phyloP scores from a whole-genome alignment of 1,140 invertebrate genomes.

The Tachypleus tridentatus region DNA sequence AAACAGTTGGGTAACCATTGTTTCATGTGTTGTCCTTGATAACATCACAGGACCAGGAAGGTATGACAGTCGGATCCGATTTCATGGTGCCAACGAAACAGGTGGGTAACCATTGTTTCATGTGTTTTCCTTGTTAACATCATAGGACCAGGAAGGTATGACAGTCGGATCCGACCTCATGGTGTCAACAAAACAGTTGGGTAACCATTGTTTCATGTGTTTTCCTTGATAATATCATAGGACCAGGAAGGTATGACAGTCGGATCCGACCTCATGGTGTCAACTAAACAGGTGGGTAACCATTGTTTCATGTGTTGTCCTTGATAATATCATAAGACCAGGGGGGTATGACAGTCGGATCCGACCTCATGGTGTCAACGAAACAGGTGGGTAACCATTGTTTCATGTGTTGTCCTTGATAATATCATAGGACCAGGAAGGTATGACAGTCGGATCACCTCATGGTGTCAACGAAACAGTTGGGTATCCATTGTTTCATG shows the following conservation, averaged over 20 bases:
- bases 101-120: constrained; percentile 40
- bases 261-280: constrained; percentile 80
- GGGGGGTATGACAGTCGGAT: constrained; percentile 84
- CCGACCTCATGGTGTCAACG: constrained; percentile 78
- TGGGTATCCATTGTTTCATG: constrained; percentile 29
- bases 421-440: constrained; percentile 75
- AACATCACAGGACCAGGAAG: constrained; percentile 75
- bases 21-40: constrained; percentile 52
- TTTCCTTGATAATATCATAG: constrained; percentile 83
- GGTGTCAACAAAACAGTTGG: constrained; percentile 83
- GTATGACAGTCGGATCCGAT: constrained; percentile 84
- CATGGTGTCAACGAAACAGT: constrained; percentile 85
- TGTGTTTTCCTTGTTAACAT: constrained; percentile 68
- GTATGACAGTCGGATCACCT: constrained; percentile 82
- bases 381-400: constrained; percentile 52
- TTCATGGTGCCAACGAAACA: constrained; percentile 81
- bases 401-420: constrained; percentile 52
- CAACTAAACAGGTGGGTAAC: constrained; percentile 66
- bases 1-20: constrained; percentile 52
- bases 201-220: too few species aligned
- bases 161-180: constrained; percentile 79
- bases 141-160: constrained; percentile 75
- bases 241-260: constrained; percentile 77
- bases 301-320: constrained; percentile 37
- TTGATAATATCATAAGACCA: constrained; percentile 80